Conservation (phyloP, 2,113 vertebrate genomes). For the Terrapene triunguis region DNA sequence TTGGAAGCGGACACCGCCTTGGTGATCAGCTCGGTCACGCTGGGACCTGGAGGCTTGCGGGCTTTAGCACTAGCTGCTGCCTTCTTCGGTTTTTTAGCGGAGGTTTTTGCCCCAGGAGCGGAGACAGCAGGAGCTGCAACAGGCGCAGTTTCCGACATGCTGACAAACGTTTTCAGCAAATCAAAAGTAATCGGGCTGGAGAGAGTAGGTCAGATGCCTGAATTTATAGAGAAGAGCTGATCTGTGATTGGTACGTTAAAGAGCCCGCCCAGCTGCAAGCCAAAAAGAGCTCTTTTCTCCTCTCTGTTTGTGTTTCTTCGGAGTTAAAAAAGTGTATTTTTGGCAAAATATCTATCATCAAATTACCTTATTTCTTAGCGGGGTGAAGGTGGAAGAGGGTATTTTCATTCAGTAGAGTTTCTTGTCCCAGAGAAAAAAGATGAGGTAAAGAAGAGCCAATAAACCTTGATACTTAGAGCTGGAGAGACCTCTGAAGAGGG, state of each 20-base stretch:
- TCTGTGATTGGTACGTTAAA: constrained; percentile 70
- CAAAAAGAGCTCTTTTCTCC: not conserved
- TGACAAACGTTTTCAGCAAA: accelerated
- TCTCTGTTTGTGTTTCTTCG: constrained; percentile 64
- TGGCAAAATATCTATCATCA: not conserved
- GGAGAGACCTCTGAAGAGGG: accelerated
- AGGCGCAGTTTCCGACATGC: constrained; percentile 57
- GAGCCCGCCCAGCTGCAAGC: not conserved
- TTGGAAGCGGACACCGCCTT: not conserved
- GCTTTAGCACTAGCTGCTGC: not conserved
- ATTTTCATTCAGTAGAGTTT: accelerated
- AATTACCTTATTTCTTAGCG: not conserved
- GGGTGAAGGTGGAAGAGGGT: not conserved
- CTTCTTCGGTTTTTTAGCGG: constrained; percentile 75
- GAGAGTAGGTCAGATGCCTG: not conserved
- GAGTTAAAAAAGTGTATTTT: constrained; percentile 43
- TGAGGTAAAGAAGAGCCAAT: not conserved
- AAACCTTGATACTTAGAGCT: not conserved
- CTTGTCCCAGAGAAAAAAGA: accelerated
- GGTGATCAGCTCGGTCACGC: not conserved
- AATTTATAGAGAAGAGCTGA: constrained; percentile 73
- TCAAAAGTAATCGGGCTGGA: not conserved
- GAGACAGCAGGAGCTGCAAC: accelerated
- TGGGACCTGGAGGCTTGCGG: constrained; percentile 69
- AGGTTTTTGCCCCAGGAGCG: constrained; percentile 44